Evolutionary conservation across 1,140 invertebrate species (phyloP).

Genomic region (Macrosteles quadrilineatus): DNA sequence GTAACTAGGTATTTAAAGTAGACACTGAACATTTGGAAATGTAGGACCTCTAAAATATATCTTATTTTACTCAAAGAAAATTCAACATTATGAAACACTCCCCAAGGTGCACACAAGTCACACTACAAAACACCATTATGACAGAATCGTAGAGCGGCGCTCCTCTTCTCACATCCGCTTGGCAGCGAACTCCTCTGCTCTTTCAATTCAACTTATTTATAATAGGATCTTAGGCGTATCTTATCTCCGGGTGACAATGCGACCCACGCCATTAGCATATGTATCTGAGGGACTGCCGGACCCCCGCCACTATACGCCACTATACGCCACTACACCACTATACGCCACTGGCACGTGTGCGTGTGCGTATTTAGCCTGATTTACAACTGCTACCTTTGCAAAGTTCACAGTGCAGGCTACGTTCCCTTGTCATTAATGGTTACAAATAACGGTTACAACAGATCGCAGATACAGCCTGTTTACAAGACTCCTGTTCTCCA

Average conservation of each 20-base stretch:
- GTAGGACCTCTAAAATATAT: no score
- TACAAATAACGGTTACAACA: not conserved
- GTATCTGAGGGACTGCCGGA: not conserved
- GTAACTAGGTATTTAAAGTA: no score
- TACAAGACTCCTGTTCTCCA: no score
- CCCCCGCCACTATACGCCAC: no score
- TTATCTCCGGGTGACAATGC: conserved; percentile 4
- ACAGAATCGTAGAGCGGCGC: no score
- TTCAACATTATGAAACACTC: no score
- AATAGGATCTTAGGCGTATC: conserved; percentile 8
- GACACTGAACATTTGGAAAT: no score
- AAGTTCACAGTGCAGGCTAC: not conserved
- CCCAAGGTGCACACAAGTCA: no score
- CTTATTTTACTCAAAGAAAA: no score
- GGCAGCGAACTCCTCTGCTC: not conserved
- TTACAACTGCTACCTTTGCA: not conserved
- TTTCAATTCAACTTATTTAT: conserved; percentile 17
- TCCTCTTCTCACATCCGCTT: not conserved
- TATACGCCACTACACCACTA: no score
- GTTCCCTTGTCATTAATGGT: conserved; percentile 6
- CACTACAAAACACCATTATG: no score
- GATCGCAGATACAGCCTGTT: not conserved
- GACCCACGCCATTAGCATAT: conserved; percentile 1
- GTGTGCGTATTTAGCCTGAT: conserved; percentile 8
- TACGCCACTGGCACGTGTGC: not conserved